Percentiles rank a stretch among this genome's conserved stretches.
phyloP scores from a whole-genome alignment of 2,888 invertebrate species.

The Timandra comae region DNA sequence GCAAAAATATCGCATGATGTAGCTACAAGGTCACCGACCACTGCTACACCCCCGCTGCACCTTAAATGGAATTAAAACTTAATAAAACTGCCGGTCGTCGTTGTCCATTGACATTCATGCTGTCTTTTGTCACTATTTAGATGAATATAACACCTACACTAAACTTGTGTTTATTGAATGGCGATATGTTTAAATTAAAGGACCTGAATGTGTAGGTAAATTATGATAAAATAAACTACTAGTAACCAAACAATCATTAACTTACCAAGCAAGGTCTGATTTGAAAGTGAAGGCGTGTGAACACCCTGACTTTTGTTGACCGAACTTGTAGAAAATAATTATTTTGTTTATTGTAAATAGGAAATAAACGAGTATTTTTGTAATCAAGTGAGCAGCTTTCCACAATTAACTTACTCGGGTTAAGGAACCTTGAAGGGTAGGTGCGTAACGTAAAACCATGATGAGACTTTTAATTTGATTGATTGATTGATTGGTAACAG shows the following conservation, averaged over 20 bases:
- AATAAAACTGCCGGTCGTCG: conserved; percentile 25
- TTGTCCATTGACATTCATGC: conserved; percentile 10
- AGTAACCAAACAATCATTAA: neutral
- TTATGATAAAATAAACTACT: no score
- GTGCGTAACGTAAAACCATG: no score
- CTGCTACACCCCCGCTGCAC: conserved; percentile 43
- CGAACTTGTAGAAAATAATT: conserved; percentile 7
- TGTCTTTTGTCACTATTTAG: conserved; percentile 20
- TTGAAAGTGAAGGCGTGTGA: conserved; percentile 23
- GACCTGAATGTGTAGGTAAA: no score
- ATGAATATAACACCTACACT: conserved; percentile 2
- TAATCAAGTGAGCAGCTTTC: no score
- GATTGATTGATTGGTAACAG: no score
- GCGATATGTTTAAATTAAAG: no score
- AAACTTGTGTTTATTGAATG: no score
- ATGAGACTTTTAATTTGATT: no score
- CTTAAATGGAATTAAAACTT: conserved; percentile 50
- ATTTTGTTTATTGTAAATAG: no score
- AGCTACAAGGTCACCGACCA: conserved; percentile 48
- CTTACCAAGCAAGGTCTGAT: conserved; percentile 22
- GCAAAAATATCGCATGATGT: conserved; percentile 74
- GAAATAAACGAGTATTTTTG: no score
- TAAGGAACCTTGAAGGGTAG: no score
- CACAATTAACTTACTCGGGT: no score
- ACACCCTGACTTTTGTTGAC: conserved; percentile 7